Base-by-base conservation (phyloP, 2,888 invertebrate species). In the Agriopis marginaria region DNA sequence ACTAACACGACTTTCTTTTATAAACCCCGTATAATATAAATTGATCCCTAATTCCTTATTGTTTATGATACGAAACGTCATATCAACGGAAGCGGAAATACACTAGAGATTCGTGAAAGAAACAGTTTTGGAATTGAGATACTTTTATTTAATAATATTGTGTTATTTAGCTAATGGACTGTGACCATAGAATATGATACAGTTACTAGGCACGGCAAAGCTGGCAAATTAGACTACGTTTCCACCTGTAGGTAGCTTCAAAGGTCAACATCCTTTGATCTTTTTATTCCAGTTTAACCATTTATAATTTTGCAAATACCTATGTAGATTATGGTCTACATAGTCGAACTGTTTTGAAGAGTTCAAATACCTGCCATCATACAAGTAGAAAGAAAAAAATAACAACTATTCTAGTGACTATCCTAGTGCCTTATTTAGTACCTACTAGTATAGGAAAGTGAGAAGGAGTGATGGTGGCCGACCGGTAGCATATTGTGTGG, bases 231-330 rank as follows among this genome's bases (percentile, higher is more conserved):
- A 63, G 63, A 63, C 63, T 63, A 40, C 45, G 53, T 59, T 63
- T 63, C 56, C 63, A 68, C 68, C 63, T 68, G 63, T 58, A 68
- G 58, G 59, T 58, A 67, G 68, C 58, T 63, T 47, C 58, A 68
- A 63, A 68, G 63, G 68, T 63, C 58, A 63, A 68, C 17, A 47
- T 42, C 68, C 68, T 62, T 32, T 51, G 49, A 53, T 11, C n/a
- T 56, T 55, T 51, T 63, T 49, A 50, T 58, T 58, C 32, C n/a
- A 63, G 40, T 59, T 63, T 42, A 59, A 44, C 44, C 10, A 62
- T 67, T 56, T 58, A 45, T 59, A 50, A 32, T 63, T 58, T 54
- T 59, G n/a, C 11, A 67, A 53, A 62, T 56, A 51, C 45, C n/a
- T 58, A 9, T 10, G 40, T 54, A 39, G n/a, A 32, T 32, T 32